Base-by-base conservation (phyloP, 2,888 invertebrate genomes). In the Leptodirus hochenwartii region DNA sequence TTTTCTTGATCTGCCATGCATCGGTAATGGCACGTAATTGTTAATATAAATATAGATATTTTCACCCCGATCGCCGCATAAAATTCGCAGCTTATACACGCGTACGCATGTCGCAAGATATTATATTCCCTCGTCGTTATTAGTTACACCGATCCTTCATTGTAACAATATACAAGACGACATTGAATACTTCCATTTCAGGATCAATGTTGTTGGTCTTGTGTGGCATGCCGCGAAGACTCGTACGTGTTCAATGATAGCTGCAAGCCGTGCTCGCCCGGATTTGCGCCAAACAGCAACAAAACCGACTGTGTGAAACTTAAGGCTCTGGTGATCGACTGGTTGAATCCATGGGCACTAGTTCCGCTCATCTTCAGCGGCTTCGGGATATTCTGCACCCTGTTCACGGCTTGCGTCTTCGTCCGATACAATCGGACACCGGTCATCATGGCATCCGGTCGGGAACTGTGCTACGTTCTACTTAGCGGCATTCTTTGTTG, bases 381-480 rank as follows among this genome's bases (percentile, higher is more conserved):
- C 1, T 48, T 67, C 25, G 75, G 76, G 4, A 65, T 75, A 29
- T 45, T 69, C 23, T 55, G 59, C 38, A 69, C 72, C 3, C 45
- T 66, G 22, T 66, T 70, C 46, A 69, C 71, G 3, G 56, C 66
- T n/a, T 57, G 59, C 25, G 67, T 74, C 4, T 76, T 77, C 49
- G 57, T 75, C 25, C 59, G 63, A 45, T 61, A 44, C 42, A 51
- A 66, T 50, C 39, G 36, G 17, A 44, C 43, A 8, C 45, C 45
- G 2, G 62, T 79, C 17, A 76, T 79, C 35, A 77, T 77, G 65
- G 80, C 80, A 2, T 76, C 76, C 0, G 79, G 79, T 1, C 58
- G 79, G 8, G 80, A 80, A 45, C 56, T 81, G 5, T 79, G 79
- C 50, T 79, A 77, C 49, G 70, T 79, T 9, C 61, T 81, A 17